A percentile compares a stretch with the other conserved stretches of the same genome.
Conservation (phyloP, 2,113 vertebrate species). For the Gadus macrocephalus region DNA sequence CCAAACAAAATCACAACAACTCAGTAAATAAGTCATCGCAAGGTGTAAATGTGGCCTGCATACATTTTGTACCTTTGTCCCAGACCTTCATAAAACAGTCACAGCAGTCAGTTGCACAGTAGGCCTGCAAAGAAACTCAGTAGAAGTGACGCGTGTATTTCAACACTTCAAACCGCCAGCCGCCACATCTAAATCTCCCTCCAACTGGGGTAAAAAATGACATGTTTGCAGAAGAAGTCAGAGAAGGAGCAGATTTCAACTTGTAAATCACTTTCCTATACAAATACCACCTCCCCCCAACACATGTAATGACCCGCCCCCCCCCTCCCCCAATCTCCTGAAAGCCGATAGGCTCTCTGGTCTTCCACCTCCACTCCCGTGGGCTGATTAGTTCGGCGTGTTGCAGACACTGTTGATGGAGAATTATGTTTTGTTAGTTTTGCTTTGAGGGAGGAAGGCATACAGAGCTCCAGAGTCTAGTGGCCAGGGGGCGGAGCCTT, state of each 20-base stretch:
- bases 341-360: conserved; percentile 1
- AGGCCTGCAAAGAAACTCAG: conserved; percentile 38
- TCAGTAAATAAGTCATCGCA: too few species aligned
- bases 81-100: too few species aligned
- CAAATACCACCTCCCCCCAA: conserved; percentile 38
- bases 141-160: neutral
- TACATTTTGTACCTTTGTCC: too few species aligned
- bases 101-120: conserved; percentile 15
- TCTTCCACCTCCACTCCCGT: neutral
- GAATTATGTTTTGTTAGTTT: conserved; percentile 76
- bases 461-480: too few species aligned
- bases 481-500: too few species aligned
- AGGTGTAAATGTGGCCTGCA: too few species aligned
- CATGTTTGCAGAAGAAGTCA: conserved; percentile 41
- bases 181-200: conserved; percentile 20
- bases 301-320: conserved; percentile 25
- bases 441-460: conserved; percentile 63
- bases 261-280: conserved; percentile 49
- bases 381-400: conserved; percentile 35
- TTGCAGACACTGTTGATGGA: conserved; percentile 61
- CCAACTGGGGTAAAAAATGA: conserved; percentile 14
- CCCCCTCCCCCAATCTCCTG: neutral
- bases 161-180: neutral
- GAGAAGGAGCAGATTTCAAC: conserved; percentile 39
- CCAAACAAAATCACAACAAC: too few species aligned